Evolutionary conservation across 1,140 invertebrate genomes (phyloP), one percentile per base, ranked within the genome.

Genomic region (Hylaeus volcanicus): DNA sequence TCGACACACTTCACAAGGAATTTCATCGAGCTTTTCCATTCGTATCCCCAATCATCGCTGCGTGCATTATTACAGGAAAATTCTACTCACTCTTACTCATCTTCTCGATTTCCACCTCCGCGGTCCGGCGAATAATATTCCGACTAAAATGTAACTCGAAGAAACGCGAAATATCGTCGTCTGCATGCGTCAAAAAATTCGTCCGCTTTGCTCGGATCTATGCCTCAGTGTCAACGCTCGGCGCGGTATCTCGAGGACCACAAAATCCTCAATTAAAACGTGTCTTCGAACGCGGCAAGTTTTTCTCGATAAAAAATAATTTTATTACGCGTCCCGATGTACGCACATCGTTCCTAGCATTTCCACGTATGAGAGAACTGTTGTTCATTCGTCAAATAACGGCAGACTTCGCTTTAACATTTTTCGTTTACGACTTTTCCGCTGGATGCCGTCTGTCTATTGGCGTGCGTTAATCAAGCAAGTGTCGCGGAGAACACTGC

Each of bases 401-500:
- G 39, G 45, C 4, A 1, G 45, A 4, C 39, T 14, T 79, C 60
- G 56, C 41, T 14, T 14, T 1, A 53, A 64, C 51, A 79, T 73
- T 65, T 45, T 64, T 15, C 15, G 26, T 64, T 56, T 60, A 73
- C n/a, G 45, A n/a, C 43, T 45, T 12, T 26, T 26, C 26, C 26
- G 69, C 14, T 37, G 11, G 1, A n/a, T 26, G 15, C 39, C 39
- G 76, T n/a, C 58, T 26, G 41, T 45, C 39, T 45, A 41, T 48
- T 45, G 66, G 15, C 51, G 48, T 71, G 51, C 58, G 68, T 77
- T 79, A 76, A 74, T 85, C 74, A 73, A 37, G 26, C n/a, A 64
- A 79, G 43, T 82, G 60, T 71, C 82, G 58, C 82, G 76, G 39
- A 74, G 71, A 80, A 85, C 76, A 87, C 82, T 88, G 82, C 58